These are phyloP conservation scores for Vidua macroura DNA, from an alignment of 2,113 vertebrate genomes.

Conservation along the genomic window DNA sequence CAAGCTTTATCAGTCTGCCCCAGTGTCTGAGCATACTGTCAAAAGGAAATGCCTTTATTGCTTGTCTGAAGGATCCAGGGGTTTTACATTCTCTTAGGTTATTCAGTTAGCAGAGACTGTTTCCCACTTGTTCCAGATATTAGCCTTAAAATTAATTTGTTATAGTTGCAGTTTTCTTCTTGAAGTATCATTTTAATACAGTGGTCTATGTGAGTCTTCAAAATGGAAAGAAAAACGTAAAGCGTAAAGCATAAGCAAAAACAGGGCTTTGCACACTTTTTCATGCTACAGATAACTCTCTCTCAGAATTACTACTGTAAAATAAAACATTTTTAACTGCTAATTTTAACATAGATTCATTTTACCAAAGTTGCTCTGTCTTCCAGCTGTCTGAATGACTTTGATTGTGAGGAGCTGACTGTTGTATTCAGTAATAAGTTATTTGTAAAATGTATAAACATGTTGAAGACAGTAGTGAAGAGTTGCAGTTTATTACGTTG, in stretches of 20 bases:
- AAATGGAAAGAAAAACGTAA: not conserved
- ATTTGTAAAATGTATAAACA: not conserved
- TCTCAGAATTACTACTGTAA: not conserved
- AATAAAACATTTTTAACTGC: not conserved
- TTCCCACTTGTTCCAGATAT: not conserved
- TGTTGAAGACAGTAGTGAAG: not conserved
- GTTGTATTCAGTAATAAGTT: not conserved
- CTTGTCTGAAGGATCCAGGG: not conserved
- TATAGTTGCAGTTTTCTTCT: not conserved
- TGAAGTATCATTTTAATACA: not conserved
- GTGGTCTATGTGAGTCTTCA: not conserved
- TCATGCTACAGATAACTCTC: not conserved
- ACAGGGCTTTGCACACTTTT: not conserved
- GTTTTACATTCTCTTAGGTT: not conserved
- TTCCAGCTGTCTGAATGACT: not conserved
- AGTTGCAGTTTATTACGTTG: not conserved
- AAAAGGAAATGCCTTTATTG: not conserved
- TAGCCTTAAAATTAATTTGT: not conserved
- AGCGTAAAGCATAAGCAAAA: not conserved
- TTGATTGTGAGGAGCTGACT: not conserved
- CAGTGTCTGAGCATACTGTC: not conserved
- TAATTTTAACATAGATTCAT: not conserved
- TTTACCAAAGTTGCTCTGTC: not conserved
- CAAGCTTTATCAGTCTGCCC: not conserved
- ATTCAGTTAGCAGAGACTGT: not conserved